phyloP scores from a whole-genome alignment of 2,797 vertebrate species.

The Eospalax fontanierii region DNA sequence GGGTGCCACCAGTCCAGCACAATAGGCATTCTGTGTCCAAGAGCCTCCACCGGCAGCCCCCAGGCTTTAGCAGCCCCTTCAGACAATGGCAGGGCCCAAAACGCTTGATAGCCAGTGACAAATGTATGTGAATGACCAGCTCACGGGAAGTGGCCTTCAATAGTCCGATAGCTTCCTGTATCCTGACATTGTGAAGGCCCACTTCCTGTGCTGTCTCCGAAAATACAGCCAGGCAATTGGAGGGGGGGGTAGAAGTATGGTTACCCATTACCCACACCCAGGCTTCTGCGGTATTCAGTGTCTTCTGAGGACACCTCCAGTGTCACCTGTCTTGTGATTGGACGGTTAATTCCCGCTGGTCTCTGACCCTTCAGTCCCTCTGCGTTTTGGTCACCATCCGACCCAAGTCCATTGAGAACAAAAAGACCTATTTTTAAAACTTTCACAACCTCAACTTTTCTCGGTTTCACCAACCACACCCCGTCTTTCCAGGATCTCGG shows the following conservation, averaged over 20 bases:
- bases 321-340: slow-evolving; percentile 28
- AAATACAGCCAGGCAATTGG: slow-evolving; percentile 78
- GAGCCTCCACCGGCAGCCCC: slow-evolving; percentile 69
- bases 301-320: not conserved
- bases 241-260: slow-evolving; percentile 50
- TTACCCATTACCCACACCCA: not conserved
- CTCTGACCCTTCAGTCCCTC: slow-evolving; percentile 11
- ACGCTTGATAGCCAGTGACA: slow-evolving; percentile 79
- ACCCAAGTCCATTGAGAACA: slow-evolving; percentile 68
- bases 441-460: slow-evolving; percentile 35
- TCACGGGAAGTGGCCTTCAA: slow-evolving; percentile 89
- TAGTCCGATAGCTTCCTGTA: slow-evolving; percentile 88
- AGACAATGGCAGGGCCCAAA: slow-evolving; percentile 87
- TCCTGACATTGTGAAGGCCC: slow-evolving; percentile 91
- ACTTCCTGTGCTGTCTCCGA: slow-evolving; percentile 86
- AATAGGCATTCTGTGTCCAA: slow-evolving; percentile 74
- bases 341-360: not conserved
- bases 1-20: slow-evolving; percentile 50
- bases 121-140: slow-evolving; percentile 86
- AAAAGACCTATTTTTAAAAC: slow-evolving; percentile 75
- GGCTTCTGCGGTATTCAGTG: not conserved
- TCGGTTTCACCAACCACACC: not conserved
- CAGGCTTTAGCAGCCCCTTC: slow-evolving; percentile 53
- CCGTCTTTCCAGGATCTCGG: slow-evolving; percentile 68
- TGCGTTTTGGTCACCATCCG: slow-evolving; percentile 27